Conservation (phyloP, 2,797 vertebrate species). For the Arctocebus calabarensis region DNA sequence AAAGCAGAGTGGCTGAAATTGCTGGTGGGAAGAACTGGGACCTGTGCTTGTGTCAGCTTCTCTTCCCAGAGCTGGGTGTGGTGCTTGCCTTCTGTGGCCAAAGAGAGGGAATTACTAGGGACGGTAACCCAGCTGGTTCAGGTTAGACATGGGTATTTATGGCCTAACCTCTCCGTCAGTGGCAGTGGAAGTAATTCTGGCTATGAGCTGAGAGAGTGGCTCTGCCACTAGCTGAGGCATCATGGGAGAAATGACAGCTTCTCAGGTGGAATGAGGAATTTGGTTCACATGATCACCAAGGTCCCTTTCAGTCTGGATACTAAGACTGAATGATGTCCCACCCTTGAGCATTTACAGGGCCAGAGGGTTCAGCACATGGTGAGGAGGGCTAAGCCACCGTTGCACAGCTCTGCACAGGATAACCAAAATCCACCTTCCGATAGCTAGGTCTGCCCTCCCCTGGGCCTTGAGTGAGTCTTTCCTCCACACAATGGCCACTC, state of each 20-base stretch:
- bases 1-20: background rate
- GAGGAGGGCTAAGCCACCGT: background rate
- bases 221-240: background rate
- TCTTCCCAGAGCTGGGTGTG: conserved; percentile 48
- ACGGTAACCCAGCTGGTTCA: background rate
- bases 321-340: background rate
- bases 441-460: background rate
- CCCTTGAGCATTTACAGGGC: background rate
- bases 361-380: background rate
- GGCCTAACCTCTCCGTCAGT: background rate
- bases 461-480: background rate
- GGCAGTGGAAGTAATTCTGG: conserved; percentile 13
- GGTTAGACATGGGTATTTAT: conserved; percentile 1
- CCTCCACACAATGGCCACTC: background rate
- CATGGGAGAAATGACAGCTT: background rate
- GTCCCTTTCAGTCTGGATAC: background rate
- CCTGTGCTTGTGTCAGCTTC: background rate
- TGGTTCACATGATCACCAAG: background rate
- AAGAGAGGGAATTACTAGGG: conserved; percentile 27
- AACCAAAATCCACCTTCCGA: background rate
- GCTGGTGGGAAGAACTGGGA: background rate
- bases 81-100: conserved; percentile 42
- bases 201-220: background rate
- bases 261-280: background rate
- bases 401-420: background rate